Percentiles rank a stretch among this genome's conserved stretches.
Conservation (phyloP, 2,113 vertebrate species). For the human region DNA sequence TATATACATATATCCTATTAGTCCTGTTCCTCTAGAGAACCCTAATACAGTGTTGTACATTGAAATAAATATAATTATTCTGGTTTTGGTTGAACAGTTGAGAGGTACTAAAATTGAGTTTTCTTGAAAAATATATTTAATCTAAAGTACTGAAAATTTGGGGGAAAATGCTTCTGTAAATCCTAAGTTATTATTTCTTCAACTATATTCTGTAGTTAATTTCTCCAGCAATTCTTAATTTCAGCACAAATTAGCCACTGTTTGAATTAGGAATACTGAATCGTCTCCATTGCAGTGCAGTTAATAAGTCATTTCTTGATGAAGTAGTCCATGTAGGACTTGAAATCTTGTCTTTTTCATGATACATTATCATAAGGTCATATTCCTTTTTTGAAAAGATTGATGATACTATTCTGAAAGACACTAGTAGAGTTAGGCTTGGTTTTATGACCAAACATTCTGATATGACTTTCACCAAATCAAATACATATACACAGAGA, state of each 20-base stretch:
- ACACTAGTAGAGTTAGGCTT: slow-evolving; percentile 17
- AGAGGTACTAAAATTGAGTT: not conserved
- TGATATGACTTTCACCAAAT: slow-evolving; percentile 32
- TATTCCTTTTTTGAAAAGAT: slow-evolving; percentile 61
- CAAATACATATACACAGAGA: slow-evolving; percentile 22
- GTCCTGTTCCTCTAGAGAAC: too few species aligned
- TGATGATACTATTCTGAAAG: slow-evolving; percentile 38
- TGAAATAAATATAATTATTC: not conserved
- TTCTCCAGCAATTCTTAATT: not conserved
- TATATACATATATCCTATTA: too few species aligned
- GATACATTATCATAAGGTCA: slow-evolving; percentile 59
- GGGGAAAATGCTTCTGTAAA: not conserved
- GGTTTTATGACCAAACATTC: slow-evolving; percentile 50
- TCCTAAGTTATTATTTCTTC: not conserved
- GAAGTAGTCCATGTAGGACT: slow-evolving; percentile 28
- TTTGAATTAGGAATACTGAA: not conserved
- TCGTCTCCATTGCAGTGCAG: not conserved
- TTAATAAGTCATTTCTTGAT: slow-evolving; percentile 47
- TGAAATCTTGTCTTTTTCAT: not conserved
- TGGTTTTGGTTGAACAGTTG: not conserved
- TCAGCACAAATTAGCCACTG: not conserved
- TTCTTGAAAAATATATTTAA: not conserved
- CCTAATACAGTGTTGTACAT: not conserved
- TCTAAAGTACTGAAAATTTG: not conserved
- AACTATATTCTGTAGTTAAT: not conserved